A percentile compares a stretch with the other conserved stretches of the same genome.
These are phyloP conservation scores for Pygoscelis adeliae DNA, from an alignment of 2,113 vertebrate genomes.

Conservation along the genomic window DNA sequence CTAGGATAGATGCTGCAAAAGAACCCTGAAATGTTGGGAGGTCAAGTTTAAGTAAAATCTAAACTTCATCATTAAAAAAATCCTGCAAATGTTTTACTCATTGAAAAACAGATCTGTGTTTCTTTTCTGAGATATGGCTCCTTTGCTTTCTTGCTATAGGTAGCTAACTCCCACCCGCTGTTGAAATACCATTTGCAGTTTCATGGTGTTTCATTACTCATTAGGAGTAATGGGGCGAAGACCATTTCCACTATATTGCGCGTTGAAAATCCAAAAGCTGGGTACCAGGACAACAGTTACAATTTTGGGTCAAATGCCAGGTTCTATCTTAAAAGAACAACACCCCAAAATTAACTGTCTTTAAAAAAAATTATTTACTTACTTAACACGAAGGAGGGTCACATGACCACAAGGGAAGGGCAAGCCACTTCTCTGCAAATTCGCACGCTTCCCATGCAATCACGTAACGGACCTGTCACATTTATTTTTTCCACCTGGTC, in stretches of 20 bases:
- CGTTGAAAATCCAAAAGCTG: conserved; percentile 18
- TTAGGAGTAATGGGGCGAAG: conserved; percentile 52
- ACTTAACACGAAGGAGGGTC: background rate
- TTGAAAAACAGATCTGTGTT: background rate
- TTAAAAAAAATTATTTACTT: conserved; percentile 36
- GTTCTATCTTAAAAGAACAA: conserved; percentile 28
- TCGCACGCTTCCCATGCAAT: conserved; percentile 20
- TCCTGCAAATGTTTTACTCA: background rate
- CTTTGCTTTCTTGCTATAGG: conserved; percentile 32
- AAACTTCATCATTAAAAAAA: background rate
- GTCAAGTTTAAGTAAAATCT: conserved; percentile 25
- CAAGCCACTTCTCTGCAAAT: conserved; percentile 36
- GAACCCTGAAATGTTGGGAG: background rate
- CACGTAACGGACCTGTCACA: conserved; percentile 17
- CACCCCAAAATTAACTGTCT: background rate
- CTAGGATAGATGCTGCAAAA: background rate
- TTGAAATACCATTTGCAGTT: conserved; percentile 59
- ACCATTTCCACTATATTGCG: conserved; percentile 36
- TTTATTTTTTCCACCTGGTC: conserved; percentile 54
- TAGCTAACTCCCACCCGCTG: conserved; percentile 37
- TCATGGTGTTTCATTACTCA: background rate
- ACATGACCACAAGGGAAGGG: conserved; percentile 13
- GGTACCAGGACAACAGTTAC: conserved; percentile 31
- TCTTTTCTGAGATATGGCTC: background rate
- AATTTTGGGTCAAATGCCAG: conserved; percentile 45